Evolutionary conservation across 2,797 vertebrate genomes (phyloP).

Genomic region (Amazona ochrocephala): DNA sequence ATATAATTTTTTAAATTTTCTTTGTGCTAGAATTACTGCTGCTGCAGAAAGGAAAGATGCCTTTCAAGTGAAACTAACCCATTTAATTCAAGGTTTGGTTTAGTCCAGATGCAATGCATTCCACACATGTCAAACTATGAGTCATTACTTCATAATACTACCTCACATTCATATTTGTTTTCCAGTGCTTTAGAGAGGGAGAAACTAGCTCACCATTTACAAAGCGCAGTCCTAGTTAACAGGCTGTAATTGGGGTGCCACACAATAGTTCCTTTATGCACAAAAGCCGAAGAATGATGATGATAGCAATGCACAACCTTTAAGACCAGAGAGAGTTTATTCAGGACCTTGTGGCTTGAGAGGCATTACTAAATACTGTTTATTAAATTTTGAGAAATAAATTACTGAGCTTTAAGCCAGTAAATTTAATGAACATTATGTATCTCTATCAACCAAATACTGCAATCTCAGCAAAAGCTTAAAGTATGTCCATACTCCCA

Average conservation of each 20-base stretch:
- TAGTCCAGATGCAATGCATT: not conserved
- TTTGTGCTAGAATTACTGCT: not conserved
- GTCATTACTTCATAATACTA: not conserved
- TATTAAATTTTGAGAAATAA: not conserved
- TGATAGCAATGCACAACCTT: not conserved
- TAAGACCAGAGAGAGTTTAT: not conserved
- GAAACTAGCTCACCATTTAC: not conserved
- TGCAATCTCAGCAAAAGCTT: not conserved
- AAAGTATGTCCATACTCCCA: not conserved
- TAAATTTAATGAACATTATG: not conserved
- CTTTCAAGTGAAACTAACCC: not conserved
- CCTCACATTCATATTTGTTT: not conserved
- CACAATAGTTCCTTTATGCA: constrained; percentile 6
- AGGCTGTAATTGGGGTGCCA: not conserved
- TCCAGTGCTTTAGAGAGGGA: not conserved
- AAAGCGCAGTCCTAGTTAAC: not conserved
- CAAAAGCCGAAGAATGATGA: not conserved
- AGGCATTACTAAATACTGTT: not conserved
- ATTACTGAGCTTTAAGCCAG: not conserved
- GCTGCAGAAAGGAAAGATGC: not conserved
- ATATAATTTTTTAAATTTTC: not conserved
- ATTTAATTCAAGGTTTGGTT: not conserved
- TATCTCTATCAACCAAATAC: not conserved
- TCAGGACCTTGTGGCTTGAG: not conserved
- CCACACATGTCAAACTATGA: not conserved